Evolutionary conservation across 2,888 invertebrate genomes (phyloP).

Genomic region (Drosophila anceps): DNA sequence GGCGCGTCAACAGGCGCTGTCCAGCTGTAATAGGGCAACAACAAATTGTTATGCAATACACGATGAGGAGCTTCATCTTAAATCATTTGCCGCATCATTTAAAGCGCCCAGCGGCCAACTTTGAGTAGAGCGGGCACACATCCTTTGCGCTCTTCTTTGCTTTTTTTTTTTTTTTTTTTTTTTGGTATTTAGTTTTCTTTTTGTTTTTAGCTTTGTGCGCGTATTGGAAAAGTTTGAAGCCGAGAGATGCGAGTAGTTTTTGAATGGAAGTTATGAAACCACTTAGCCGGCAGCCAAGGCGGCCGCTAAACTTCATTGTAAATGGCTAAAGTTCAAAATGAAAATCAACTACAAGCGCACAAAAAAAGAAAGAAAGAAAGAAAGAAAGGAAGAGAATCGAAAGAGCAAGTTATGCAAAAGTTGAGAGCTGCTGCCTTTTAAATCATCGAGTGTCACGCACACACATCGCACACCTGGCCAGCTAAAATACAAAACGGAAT

Average conservation of each 20-base stretch:
- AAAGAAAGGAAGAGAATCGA: slow-evolving; percentile 6
- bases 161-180: not conserved
- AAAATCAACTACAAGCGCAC: slow-evolving; percentile 31
- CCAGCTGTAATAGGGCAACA: slow-evolving; percentile 34
- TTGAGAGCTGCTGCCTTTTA: slow-evolving; percentile 49
- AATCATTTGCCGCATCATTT: slow-evolving; percentile 64
- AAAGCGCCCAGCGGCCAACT: slow-evolving; percentile 21
- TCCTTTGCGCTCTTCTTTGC: slow-evolving; percentile 12
- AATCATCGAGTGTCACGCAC: slow-evolving; percentile 69
- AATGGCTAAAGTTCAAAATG: slow-evolving; percentile 18
- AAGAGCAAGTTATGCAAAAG: slow-evolving; percentile 51
- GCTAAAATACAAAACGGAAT: slow-evolving; percentile 48
- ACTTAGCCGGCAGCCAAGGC: slow-evolving; percentile 46
- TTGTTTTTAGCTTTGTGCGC: slow-evolving; percentile 13
- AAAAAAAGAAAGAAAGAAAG: slow-evolving; percentile 2
- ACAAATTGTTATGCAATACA: slow-evolving; percentile 64
- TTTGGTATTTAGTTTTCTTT: not conserved
- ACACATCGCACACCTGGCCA: slow-evolving; percentile 46
- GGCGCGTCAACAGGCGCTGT: slow-evolving; percentile 23
- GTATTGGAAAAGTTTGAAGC: slow-evolving; percentile 58
- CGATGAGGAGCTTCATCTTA: slow-evolving; percentile 53
- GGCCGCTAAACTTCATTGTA: slow-evolving; percentile 31
- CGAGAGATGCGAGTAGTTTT: slow-evolving; percentile 45
- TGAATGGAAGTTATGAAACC: slow-evolving; percentile 62
- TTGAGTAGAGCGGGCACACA: slow-evolving; percentile 21